Percentiles rank a stretch among this genome's conserved stretches.
phyloP scores from a whole-genome alignment of 1,140 invertebrate genomes.

The Melitaea cinxia region DNA sequence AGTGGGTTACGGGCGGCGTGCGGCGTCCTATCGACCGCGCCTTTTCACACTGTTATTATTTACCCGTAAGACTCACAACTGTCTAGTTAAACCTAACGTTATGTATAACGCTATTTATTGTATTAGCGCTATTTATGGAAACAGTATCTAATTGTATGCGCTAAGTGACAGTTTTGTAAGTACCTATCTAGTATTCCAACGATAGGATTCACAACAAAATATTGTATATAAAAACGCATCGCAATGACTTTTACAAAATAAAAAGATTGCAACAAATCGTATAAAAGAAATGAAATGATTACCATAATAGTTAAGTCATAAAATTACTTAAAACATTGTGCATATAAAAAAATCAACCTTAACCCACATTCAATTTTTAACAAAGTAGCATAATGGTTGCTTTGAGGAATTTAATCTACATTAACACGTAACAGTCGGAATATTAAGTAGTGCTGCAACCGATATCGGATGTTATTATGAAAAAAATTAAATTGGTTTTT shows the following conservation, averaged over 20 bases:
- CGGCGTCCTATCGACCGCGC: conserved; percentile 64
- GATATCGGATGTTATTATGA: not conserved
- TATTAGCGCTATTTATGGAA: no score
- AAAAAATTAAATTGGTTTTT: not conserved
- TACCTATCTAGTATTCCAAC: no score
- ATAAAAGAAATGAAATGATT: not conserved
- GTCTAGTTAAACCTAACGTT: not conserved
- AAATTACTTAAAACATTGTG: not conserved
- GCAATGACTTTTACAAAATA: no score
- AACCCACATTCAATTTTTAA: conserved; percentile 5
- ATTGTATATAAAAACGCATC: no score
- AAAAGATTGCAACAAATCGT: not conserved
- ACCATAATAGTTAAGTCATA: not conserved
- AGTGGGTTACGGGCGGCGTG: conserved; percentile 77
- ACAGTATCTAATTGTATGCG: no score
- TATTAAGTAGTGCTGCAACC: conserved; percentile 10
- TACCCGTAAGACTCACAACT: conserved; percentile 18
- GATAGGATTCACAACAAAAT: no score
- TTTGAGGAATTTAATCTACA: conserved; percentile 15
- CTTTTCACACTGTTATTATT: conserved; percentile 44
- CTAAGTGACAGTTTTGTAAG: no score
- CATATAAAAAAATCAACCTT: conserved; percentile 14
- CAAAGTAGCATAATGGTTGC: conserved; percentile 1
- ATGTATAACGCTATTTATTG: not conserved
- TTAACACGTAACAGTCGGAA: conserved; percentile 11